These are phyloP conservation scores for Nannoperca obscura DNA, from an alignment of 2,797 vertebrate genomes.

Conservation along the genomic window DNA sequence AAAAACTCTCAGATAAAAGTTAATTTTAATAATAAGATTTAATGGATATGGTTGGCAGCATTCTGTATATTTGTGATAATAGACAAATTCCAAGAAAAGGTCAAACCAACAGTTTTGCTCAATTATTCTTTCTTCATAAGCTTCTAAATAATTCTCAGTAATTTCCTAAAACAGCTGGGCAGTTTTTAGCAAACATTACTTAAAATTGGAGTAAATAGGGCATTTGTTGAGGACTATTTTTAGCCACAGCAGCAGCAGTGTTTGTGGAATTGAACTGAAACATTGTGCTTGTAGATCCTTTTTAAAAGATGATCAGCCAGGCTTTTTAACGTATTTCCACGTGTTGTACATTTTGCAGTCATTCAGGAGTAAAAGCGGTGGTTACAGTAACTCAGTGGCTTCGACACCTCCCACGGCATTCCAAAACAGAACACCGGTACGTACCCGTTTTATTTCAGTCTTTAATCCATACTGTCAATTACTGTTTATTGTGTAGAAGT, in stretches of 20 bases:
- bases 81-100: neutral
- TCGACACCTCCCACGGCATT: slow-evolving; percentile 78
- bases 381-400: slow-evolving; percentile 86
- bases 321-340: neutral
- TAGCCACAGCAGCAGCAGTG: no score
- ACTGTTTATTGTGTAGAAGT: neutral
- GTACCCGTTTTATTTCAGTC: neutral
- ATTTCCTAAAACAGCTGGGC: no score
- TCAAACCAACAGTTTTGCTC: no score
- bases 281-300: slow-evolving; percentile 1
- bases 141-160: no score
- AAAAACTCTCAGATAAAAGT: neutral
- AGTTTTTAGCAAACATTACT: no score
- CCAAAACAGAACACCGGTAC: slow-evolving; percentile 80
- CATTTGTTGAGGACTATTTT: slow-evolving; percentile 1
- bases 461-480: neutral
- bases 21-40: neutral
- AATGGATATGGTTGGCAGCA: neutral
- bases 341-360: slow-evolving; percentile 66
- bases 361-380: slow-evolving; percentile 87
- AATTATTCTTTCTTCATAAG: no score
- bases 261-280: no score
- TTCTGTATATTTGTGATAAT: neutral
- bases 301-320: neutral
- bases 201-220: no score